phyloP scores from a whole-genome alignment of 2,888 invertebrate species.

The Chydorus sphaericus region DNA sequence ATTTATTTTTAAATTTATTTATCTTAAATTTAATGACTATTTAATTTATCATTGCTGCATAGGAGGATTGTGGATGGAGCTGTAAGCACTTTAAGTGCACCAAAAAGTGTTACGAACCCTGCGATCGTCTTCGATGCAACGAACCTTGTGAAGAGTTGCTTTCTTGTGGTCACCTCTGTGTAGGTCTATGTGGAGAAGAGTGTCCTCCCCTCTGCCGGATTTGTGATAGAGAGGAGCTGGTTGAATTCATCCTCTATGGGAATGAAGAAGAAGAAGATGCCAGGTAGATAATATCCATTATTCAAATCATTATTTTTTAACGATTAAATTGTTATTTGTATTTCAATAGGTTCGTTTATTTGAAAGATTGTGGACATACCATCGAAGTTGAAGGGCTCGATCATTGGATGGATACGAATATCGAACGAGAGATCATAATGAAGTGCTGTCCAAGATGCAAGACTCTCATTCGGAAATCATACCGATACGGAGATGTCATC shows the following conservation, averaged over 20 bases:
- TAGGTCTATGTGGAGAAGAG: constrained; percentile 52
- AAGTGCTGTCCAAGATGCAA: constrained; percentile 43
- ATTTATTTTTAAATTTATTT: not conserved
- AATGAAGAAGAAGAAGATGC: constrained; percentile 39
- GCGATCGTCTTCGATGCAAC: constrained; percentile 27
- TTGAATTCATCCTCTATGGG: constrained; percentile 32
- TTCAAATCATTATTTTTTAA: not conserved
- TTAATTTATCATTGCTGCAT: too few species aligned
- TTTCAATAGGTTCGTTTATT: constrained; percentile 23
- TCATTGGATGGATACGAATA: constrained; percentile 22
- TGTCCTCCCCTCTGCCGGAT: constrained; percentile 44
- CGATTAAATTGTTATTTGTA: not conserved
- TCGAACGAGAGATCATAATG: constrained; percentile 19
- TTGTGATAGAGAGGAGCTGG: constrained; percentile 33
- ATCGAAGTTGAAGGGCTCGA: constrained; percentile 30
- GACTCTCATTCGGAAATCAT: constrained; percentile 40
- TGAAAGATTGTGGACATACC: constrained; percentile 26
- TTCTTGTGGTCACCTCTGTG: constrained; percentile 48
- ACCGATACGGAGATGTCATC: constrained; percentile 40
- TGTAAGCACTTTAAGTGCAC: constrained; percentile 26
- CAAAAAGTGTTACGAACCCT: constrained; percentile 27
- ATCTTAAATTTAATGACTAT: not conserved
- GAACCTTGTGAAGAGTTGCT: constrained; percentile 28
- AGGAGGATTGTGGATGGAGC: constrained; percentile 15
- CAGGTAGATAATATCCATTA: not conserved